Evolutionary conservation across 2,888 invertebrate genomes (phyloP).

Genomic region (Hecatera dysodea): DNA sequence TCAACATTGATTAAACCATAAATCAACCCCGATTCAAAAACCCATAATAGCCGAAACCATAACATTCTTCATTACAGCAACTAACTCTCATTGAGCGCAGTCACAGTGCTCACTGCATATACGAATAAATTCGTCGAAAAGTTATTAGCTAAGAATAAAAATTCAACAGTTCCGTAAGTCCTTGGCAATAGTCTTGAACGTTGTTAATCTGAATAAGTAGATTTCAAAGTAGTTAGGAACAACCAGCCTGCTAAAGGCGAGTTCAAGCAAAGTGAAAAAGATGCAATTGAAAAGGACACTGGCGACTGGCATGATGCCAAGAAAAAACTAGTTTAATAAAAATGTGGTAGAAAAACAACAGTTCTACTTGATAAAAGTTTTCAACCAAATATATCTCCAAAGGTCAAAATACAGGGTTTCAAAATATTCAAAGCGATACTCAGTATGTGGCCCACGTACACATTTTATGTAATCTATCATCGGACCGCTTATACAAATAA

Average conservation of each 20-base stretch:
- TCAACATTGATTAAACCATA: slow-evolving; percentile 35
- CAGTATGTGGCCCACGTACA: slow-evolving; percentile 54
- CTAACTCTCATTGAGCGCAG: no score
- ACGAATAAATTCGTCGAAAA: not conserved
- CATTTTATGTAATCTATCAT: slow-evolving; percentile 58
- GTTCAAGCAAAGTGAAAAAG: slow-evolving; percentile 44
- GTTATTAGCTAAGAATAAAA: not conserved
- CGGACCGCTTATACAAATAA: slow-evolving; percentile 45
- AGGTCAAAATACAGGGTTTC: slow-evolving; percentile 34
- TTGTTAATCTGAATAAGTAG: slow-evolving; percentile 46
- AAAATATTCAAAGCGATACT: slow-evolving; percentile 39
- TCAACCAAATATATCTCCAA: no score
- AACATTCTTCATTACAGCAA: slow-evolving; percentile 41
- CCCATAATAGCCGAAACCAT: not conserved
- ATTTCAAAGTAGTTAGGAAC: slow-evolving; percentile 36
- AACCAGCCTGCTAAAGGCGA: slow-evolving; percentile 41
- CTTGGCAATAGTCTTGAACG: slow-evolving; percentile 7
- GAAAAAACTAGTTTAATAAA: slow-evolving; percentile 26
- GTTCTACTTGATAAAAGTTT: slow-evolving; percentile 15
- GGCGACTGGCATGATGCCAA: slow-evolving; percentile 42
- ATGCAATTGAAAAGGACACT: slow-evolving; percentile 51
- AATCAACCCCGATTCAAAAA: slow-evolving; percentile 39
- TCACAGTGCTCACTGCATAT: not conserved
- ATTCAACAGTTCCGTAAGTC: slow-evolving; percentile 10
- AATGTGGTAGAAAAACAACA: slow-evolving; percentile 15